Evolutionary conservation across 2,797 vertebrate species (phyloP).

Genomic region (Borostomias antarcticus): DNA sequence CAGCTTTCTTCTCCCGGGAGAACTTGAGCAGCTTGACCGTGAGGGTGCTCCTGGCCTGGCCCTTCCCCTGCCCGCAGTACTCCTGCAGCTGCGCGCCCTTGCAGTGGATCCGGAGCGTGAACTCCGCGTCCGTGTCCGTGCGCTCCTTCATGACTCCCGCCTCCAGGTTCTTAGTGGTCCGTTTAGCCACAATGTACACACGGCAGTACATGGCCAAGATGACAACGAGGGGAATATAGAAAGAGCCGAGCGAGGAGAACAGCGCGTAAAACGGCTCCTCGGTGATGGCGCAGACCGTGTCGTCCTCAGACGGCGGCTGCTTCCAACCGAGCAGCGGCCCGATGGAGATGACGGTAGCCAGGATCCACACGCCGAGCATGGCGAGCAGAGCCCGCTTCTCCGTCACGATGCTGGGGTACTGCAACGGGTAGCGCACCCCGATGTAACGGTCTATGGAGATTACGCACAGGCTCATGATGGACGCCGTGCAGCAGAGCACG

Average conservation of each 20-base stretch:
- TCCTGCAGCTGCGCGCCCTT: slow-evolving; percentile 83
- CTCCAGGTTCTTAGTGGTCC: slow-evolving; percentile 93
- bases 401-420: slow-evolving; percentile 89
- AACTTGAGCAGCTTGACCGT: slow-evolving; percentile 92
- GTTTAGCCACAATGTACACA: slow-evolving; percentile 92
- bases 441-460: slow-evolving; percentile 96
- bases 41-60: slow-evolving; percentile 81
- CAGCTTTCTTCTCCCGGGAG: slow-evolving; percentile 95
- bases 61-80: slow-evolving; percentile 65
- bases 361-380: slow-evolving; percentile 87
- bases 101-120: slow-evolving; percentile 91
- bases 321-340: slow-evolving; percentile 96
- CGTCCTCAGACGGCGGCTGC: slow-evolving; percentile 87
- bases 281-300: slow-evolving; percentile 87
- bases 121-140: slow-evolving; percentile 87
- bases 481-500: slow-evolving; percentile 94
- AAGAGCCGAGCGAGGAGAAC: slow-evolving; percentile 93
- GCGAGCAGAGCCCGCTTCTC: slow-evolving; percentile 85
- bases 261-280: slow-evolving; percentile 93
- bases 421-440: slow-evolving; percentile 90
- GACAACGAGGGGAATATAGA: slow-evolving; percentile 91
- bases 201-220: slow-evolving; percentile 94
- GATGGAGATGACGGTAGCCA: slow-evolving; percentile 91
- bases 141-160: slow-evolving; percentile 92
- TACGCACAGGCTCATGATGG: slow-evolving; percentile 92